These are phyloP conservation scores for Battus philenor DNA, from an alignment of 1,140 invertebrate species.

Conservation along the genomic window DNA sequence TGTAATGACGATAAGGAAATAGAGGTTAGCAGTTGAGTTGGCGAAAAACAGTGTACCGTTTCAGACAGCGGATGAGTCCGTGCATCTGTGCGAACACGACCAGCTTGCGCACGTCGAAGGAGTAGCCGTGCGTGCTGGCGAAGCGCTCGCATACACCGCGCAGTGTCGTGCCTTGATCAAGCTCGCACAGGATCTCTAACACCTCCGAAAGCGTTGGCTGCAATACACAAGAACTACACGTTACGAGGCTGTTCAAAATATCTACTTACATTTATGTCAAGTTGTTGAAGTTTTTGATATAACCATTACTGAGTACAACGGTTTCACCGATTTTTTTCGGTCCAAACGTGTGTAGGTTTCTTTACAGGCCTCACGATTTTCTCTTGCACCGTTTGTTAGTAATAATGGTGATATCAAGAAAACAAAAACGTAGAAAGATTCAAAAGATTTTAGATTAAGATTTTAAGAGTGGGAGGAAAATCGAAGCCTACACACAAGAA, in stretches of 20 bases:
- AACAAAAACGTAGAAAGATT: too few species aligned
- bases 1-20: too few species aligned
- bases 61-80: slow-evolving; percentile 88
- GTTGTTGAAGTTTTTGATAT: neutral
- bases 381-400: too few species aligned
- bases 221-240: neutral
- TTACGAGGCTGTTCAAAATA: neutral
- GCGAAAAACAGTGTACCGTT: slow-evolving; percentile 80
- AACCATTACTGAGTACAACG: neutral
- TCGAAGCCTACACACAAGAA: too few species aligned
- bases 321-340: too few species aligned
- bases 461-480: too few species aligned
- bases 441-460: too few species aligned
- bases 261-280: neutral
- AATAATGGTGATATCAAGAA: too few species aligned
- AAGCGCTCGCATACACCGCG: slow-evolving; percentile 88
- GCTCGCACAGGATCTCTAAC: slow-evolving; percentile 86
- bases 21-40: too few species aligned
- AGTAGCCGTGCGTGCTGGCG: slow-evolving; percentile 52
- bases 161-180: slow-evolving; percentile 91
- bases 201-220: slow-evolving; percentile 84
- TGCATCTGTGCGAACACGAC: slow-evolving; percentile 94
- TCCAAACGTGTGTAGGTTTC: too few species aligned
- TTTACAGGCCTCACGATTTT: too few species aligned
- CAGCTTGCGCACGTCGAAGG: slow-evolving; percentile 90